A percentile compares a stretch with the other conserved stretches of the same genome.
phyloP scores from a whole-genome alignment of 2,797 vertebrate species.

The Echiichthys vipera region DNA sequence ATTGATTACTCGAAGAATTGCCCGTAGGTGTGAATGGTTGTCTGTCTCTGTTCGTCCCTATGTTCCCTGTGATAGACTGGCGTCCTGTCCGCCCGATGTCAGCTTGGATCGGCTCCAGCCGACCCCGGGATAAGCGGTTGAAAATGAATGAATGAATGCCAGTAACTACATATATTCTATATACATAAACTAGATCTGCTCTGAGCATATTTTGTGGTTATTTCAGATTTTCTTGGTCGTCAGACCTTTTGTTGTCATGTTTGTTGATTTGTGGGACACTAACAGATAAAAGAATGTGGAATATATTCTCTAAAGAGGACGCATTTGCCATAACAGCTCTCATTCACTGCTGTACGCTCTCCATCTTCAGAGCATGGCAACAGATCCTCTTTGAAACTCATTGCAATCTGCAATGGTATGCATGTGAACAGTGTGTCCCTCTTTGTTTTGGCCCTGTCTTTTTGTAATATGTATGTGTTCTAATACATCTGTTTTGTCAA shows the following conservation, averaged over 20 bases:
- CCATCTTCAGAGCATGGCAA: constrained; percentile 51
- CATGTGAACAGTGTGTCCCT: constrained; percentile 54
- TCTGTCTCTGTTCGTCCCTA: no score
- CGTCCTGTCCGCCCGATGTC: no score
- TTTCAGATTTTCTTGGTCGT: constrained; percentile 9
- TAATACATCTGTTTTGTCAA: constrained; percentile 40
- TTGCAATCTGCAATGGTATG: constrained; percentile 45
- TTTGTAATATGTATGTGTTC: constrained; percentile 39
- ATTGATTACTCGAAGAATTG: no score
- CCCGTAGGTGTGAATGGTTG: no score
- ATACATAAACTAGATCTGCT: not conserved
- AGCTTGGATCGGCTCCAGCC: no score
- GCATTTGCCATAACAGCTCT: constrained; percentile 47
- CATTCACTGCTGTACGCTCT: constrained; percentile 43
- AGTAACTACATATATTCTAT: constrained; percentile 19
- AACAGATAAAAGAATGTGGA: constrained; percentile 38
- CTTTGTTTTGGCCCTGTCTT: constrained; percentile 50
- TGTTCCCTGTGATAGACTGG: no score
- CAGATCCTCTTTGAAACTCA: constrained; percentile 65
- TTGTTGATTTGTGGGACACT: constrained; percentile 30
- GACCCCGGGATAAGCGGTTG: no score
- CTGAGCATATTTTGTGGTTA: not conserved
- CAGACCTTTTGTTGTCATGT: constrained; percentile 24
- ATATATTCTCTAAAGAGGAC: constrained; percentile 41
- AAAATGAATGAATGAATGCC: no score